Evolutionary conservation across 2,797 vertebrate genomes (phyloP), one percentile per base, ranked within the genome.

Genomic region (Capromys pilorides): DNA sequence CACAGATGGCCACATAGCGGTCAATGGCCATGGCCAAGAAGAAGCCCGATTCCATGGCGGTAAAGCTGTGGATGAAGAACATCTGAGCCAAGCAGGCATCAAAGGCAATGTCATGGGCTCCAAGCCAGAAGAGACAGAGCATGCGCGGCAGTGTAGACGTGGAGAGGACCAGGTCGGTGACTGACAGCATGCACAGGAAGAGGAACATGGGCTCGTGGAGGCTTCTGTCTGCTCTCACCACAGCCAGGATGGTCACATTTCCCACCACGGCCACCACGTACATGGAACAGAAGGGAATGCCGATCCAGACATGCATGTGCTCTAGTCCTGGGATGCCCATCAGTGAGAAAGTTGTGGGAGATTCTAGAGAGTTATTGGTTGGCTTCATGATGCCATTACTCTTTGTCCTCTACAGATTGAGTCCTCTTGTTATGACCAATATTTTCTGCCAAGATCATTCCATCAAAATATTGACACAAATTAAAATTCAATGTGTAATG

Each of bases 191-290:
- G 45, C n/a, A 97, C 51, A 98, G 97, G 77, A 98, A 98, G 92
- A 98, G 80, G 94, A 98, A 98, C 98, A 99, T 98, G 80, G 99
- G 98, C 93, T 36, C 94, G 39, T 98, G 98, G 88, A 99, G 98
- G 19, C 96, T 97, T 33, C 12, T 6, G 41, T 97, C 96, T 90
- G 93, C 24, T 82, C 28, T 92, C 3, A 97, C 94, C 54, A 94
- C 95, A 0, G 96, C 89, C 67, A 98, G 16, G 54, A 98, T 95
- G 0, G 66, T 93, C 64, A 97, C 4, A 0, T 97, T 97, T 0
- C 96, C 97, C 1, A 93, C 36, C 83, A 98, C 0, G 0, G 97
- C 59, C 0, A 97, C 49, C 45, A 97, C 0, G 0, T 96, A 97
- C 66, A 89, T 62, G 0, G 64, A 96, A 81, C 85, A 98, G 96